phyloP scores from a whole-genome alignment of 2,113 vertebrate species.

The Sarotherodon lohbergeri region DNA sequence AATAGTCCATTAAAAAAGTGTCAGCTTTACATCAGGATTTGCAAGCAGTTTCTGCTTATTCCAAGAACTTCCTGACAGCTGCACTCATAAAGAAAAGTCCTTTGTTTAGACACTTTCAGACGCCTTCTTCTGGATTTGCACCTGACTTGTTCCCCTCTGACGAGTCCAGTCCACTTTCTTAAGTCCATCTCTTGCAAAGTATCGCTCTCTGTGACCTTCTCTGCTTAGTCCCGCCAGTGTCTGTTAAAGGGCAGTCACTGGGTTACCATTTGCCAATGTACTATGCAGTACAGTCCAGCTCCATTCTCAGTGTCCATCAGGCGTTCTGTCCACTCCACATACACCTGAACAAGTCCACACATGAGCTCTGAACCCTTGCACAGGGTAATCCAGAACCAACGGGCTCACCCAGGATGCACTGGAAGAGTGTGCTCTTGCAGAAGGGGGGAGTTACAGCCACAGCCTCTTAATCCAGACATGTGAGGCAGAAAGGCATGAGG shows the following conservation, averaged over 20 bases:
- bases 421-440: slow-evolving; percentile 16
- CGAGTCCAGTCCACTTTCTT: slow-evolving; percentile 28
- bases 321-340: slow-evolving; percentile 38
- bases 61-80: slow-evolving; percentile 43
- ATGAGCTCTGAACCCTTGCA: slow-evolving; percentile 65
- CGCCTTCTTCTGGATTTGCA: slow-evolving; percentile 9
- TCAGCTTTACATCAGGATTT: slow-evolving; percentile 42
- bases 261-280: not conserved
- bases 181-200: slow-evolving; percentile 40
- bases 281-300: slow-evolving; percentile 20
- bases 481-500: slow-evolving; percentile 68
- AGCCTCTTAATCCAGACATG: slow-evolving; percentile 69
- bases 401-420: slow-evolving; percentile 54
- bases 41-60: slow-evolving; percentile 27
- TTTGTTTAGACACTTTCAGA: slow-evolving; percentile 10
- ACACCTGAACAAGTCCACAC: slow-evolving; percentile 71
- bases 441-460: slow-evolving; percentile 30
- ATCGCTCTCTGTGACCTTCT: slow-evolving; percentile 6
- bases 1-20: slow-evolving; percentile 24
- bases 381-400: slow-evolving; percentile 74
- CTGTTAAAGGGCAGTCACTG: not conserved
- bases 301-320: slow-evolving; percentile 58
- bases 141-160: not conserved
- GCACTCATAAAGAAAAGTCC: slow-evolving; percentile 30
- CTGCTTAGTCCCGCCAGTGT: not conserved